phyloP scores from a whole-genome alignment of 2,797 vertebrate species.

The Pseudochaenichthys georgianus region DNA sequence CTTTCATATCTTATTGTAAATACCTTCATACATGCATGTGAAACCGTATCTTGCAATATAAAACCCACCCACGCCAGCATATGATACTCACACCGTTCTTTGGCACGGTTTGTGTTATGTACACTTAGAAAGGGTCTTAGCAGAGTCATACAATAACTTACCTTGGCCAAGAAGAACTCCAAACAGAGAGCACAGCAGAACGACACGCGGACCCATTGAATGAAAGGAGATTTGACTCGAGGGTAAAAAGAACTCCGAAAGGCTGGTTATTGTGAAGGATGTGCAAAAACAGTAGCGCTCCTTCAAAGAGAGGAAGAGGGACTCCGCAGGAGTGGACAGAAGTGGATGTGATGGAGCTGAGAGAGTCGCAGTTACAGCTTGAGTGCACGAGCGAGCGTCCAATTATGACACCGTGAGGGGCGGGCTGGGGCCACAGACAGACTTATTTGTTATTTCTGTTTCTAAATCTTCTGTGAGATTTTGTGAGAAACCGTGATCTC shows the following conservation, averaged over 20 bases:
- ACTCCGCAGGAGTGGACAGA: slow-evolving; percentile 30
- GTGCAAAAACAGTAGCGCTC: slow-evolving; percentile 27
- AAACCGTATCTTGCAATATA: background rate
- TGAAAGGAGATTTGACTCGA: background rate
- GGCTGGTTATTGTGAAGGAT: slow-evolving; percentile 10
- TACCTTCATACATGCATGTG: background rate
- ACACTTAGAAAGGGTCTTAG: background rate
- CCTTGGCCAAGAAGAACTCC: slow-evolving; percentile 79
- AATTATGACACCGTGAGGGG: slow-evolving; percentile 77
- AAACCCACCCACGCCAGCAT: background rate
- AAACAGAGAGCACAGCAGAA: slow-evolving; percentile 76
- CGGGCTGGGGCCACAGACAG: slow-evolving; percentile 69
- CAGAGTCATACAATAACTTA: slow-evolving; percentile 64
- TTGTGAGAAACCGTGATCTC: too few relatives aligned
- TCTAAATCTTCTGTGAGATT: too few relatives aligned
- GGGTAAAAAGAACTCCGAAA: background rate
- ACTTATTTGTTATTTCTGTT: background rate
- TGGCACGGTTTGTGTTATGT: too few relatives aligned
- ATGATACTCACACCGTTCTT: accelerated
- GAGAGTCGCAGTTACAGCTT: slow-evolving; percentile 63
- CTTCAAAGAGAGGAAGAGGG: slow-evolving; percentile 11
- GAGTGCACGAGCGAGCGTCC: slow-evolving; percentile 72
- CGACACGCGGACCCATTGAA: slow-evolving; percentile 74
- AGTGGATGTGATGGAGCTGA: slow-evolving; percentile 67
- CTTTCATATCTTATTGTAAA: slow-evolving; percentile 13